Percentiles rank a stretch among this genome's conserved stretches.
These are phyloP conservation scores for Henricia sp. DNA, from an alignment of 53 echinoderm and acorn worm species.

Conservation along the genomic window DNA sequence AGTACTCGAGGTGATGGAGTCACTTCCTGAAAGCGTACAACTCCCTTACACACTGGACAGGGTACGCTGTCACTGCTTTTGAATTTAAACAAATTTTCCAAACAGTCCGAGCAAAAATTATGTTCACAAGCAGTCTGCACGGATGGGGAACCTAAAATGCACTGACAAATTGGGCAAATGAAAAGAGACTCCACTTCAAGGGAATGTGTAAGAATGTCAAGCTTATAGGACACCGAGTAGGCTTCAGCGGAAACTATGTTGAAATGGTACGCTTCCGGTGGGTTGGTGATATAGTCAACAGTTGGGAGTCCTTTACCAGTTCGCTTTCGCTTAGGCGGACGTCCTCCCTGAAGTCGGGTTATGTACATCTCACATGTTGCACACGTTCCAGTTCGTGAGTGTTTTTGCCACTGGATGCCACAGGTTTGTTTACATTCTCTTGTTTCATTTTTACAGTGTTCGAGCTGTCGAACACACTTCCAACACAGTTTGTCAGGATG, in stretches of 20 bases:
- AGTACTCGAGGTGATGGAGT: background rate
- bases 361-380: slow-evolving; percentile 5
- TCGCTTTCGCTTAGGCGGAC: background rate
- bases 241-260: background rate
- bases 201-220: slow-evolving; percentile 12
- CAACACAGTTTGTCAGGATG: slow-evolving; percentile 25
- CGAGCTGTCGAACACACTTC: slow-evolving; percentile 6
- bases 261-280: background rate
- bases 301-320: slow-evolving; percentile 4
- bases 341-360: background rate
- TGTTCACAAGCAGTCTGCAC: slow-evolving; percentile 32
- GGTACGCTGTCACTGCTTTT: background rate
- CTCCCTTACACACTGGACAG: background rate
- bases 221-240: background rate
- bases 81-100: background rate
- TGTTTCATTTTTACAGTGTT: slow-evolving; percentile 21
- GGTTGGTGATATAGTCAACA: background rate
- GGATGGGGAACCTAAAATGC: slow-evolving; percentile 15
- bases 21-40: background rate
- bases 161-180: slow-evolving; percentile 41
- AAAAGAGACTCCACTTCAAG: slow-evolving; percentile 12
- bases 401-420: background rate
- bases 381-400: background rate
- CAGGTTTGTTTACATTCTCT: background rate
- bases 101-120: slow-evolving; percentile 1